Evolutionary conservation across 92 coral and sea anemone genomes (phyloP).

Genomic region (Diadumene lineata): DNA sequence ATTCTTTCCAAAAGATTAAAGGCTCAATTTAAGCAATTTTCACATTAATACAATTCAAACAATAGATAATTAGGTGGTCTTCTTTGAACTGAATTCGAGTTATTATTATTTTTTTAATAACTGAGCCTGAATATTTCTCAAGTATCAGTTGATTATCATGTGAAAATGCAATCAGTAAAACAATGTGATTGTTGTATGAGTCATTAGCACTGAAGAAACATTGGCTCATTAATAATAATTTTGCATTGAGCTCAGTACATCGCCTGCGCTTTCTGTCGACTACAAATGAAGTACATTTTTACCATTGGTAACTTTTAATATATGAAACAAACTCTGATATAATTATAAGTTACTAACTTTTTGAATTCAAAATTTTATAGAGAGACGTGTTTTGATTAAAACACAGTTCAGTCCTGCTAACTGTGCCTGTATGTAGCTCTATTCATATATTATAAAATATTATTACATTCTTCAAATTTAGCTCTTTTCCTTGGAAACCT

Average conservation of each 20-base stretch:
- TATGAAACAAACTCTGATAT: conserved; percentile 5
- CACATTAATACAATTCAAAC: no score
- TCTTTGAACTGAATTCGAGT: no score
- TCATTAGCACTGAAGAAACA: background rate
- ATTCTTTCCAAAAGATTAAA: no score
- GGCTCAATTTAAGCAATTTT: no score
- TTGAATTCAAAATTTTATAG: background rate
- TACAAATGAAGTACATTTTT: no score
- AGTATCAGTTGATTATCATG: no score
- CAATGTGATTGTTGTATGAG: background rate
- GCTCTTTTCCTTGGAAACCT: conserved; percentile 1
- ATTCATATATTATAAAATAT: background rate
- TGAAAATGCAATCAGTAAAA: no score
- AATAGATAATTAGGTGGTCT: no score
- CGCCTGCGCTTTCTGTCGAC: background rate
- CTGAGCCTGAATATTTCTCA: no score
- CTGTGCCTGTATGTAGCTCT: no score
- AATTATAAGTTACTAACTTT: background rate
- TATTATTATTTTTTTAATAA: no score
- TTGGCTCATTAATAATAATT: background rate
- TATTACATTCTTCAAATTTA: background rate
- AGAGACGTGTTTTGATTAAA: background rate
- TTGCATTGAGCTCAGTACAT: background rate
- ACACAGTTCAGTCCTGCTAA: background rate
- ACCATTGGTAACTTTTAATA: background rate